A percentile compares a stretch with the other conserved stretches of the same genome.
These are phyloP conservation scores for Eugnorisma glareosa DNA, from an alignment of 2,888 invertebrate genomes.

Conservation along the genomic window DNA sequence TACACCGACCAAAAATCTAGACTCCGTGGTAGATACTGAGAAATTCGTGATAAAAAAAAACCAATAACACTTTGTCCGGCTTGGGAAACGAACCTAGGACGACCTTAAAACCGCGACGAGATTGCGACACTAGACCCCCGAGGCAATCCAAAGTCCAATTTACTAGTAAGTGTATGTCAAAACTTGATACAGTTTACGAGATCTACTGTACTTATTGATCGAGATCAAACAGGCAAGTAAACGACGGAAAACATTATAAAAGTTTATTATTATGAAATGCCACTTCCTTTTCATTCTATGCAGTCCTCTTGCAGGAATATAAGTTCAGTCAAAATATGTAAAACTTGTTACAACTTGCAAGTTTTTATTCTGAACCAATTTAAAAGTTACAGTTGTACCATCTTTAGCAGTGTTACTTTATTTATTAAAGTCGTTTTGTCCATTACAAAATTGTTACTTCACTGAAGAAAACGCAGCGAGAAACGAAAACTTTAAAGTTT, in stretches of 20 bases:
- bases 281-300: slow-evolving; percentile 17
- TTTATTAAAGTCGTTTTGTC: slow-evolving; percentile 56
- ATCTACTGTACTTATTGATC: background rate
- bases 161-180: background rate
- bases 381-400: slow-evolving; percentile 50
- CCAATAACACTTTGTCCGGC: background rate
- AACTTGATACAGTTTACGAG: background rate
- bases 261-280: background rate
- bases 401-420: slow-evolving; percentile 53
- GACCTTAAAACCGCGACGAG: background rate
- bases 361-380: slow-evolving; percentile 60
- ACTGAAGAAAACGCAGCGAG: slow-evolving; percentile 41
- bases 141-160: background rate
- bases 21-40: background rate
- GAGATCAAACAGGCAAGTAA: background rate
- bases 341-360: slow-evolving; percentile 45
- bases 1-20: background rate
- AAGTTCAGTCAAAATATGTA: slow-evolving; percentile 44
- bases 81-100: background rate
- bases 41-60: background rate
- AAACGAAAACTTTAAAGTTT: slow-evolving; percentile 51
- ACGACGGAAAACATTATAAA: background rate
- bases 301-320: slow-evolving; percentile 37
- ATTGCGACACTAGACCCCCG: background rate
- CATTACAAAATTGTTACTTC: slow-evolving; percentile 52